Percentiles rank a stretch among this genome's conserved stretches.
phyloP scores from a whole-genome alignment of 2,888 invertebrate species.

The Volucella inanis region DNA sequence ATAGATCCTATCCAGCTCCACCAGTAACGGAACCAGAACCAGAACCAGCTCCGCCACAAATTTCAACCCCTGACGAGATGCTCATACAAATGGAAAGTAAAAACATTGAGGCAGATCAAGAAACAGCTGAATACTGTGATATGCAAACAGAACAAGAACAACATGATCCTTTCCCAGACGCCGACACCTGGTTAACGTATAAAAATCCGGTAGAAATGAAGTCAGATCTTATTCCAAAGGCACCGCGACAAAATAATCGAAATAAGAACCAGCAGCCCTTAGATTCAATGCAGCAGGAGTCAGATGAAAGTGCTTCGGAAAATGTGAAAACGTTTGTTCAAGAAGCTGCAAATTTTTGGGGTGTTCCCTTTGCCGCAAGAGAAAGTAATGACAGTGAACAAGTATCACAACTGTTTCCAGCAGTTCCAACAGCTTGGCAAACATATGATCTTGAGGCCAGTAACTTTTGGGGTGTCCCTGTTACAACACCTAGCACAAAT shows the following conservation, averaged over 20 bases:
- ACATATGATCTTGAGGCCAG: slow-evolving; percentile 79
- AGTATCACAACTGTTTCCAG: slow-evolving; percentile 10
- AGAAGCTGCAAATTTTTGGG: slow-evolving; percentile 29
- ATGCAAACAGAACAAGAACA: slow-evolving; percentile 19
- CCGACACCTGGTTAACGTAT: slow-evolving; percentile 23
- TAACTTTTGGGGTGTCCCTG: slow-evolving; percentile 78
- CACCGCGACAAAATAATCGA: slow-evolving; percentile 64
- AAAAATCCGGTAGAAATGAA: neutral
- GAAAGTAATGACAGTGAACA: neutral
- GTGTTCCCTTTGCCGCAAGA: neutral
- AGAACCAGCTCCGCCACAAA: neutral
- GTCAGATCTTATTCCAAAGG: slow-evolving; percentile 56
- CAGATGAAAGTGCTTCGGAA: neutral
- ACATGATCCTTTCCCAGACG: neutral
- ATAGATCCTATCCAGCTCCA: slow-evolving; percentile 78
- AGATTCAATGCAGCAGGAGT: slow-evolving; percentile 34
- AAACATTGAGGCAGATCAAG: neutral
- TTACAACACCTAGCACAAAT: neutral
- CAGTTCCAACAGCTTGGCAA: slow-evolving; percentile 77
- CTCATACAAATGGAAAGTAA: neutral
- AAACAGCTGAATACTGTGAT: neutral
- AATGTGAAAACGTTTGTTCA: slow-evolving; percentile 30
- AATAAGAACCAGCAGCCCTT: neutral
- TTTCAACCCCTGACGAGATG: neutral
- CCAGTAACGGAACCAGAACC: neutral